phyloP scores from a whole-genome alignment of 2,113 vertebrate genomes.

The Corythornis madagascariensis region DNA sequence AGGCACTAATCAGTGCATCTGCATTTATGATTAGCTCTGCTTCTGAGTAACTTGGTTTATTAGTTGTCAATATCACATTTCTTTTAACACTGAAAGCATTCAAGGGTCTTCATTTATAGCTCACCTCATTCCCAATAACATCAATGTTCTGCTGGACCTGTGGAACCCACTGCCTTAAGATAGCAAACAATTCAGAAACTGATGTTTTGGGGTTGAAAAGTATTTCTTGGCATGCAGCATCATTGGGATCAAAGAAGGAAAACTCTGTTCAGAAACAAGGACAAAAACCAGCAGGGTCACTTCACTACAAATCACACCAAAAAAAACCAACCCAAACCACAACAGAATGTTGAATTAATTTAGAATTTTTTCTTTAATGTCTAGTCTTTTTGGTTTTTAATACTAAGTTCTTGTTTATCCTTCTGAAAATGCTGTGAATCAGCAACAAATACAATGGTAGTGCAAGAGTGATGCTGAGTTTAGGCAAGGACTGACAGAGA shows the following conservation, averaged over 20 bases:
- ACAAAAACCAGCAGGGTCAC: background rate
- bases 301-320: background rate
- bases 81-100: background rate
- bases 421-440: background rate
- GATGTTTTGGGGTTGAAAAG: conserved; percentile 89
- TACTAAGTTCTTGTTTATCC: background rate
- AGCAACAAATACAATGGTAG: background rate
- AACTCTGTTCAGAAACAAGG: conserved; percentile 81
- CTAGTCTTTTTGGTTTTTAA: background rate
- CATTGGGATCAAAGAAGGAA: conserved; percentile 96
- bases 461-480: background rate
- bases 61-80: background rate
- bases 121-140: conserved; percentile 93
- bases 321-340: background rate
- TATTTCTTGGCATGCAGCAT: conserved; percentile 90
- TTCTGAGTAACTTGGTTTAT: background rate
- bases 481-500: background rate
- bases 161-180: conserved; percentile 97
- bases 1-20: background rate
- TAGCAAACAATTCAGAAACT: conserved; percentile 93
- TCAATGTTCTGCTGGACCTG: conserved; percentile 96
- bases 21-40: background rate
- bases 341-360: background rate
- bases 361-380: background rate
- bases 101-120: background rate